Evolutionary conservation across 2,888 invertebrate species (phyloP).

Genomic region (Oscheius sp.): DNA sequence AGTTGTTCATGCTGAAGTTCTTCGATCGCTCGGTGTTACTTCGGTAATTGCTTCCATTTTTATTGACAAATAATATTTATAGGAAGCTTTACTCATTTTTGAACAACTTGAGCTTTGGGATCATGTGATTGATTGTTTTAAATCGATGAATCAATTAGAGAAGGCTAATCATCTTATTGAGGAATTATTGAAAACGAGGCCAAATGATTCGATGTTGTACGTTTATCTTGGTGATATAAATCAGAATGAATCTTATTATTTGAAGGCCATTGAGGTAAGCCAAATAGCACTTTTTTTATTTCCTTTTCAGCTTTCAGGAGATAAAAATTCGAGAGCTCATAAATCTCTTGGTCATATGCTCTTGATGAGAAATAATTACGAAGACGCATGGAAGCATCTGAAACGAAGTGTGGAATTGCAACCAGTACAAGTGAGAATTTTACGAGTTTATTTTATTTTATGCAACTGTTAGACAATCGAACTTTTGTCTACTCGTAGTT

Average conservation of each 20-base stretch:
- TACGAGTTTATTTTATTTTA: not conserved
- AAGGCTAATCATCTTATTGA: constrained; percentile 86
- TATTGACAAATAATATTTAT: constrained; percentile 38
- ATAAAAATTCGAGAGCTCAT: constrained; percentile 86
- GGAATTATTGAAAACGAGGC: constrained; percentile 80
- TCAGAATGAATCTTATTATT: constrained; percentile 84
- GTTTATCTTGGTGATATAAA: constrained; percentile 91
- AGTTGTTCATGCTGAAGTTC: constrained; percentile 59
- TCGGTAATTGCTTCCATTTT: constrained; percentile 60
- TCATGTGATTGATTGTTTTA: constrained; percentile 90
- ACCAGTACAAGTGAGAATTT: constrained; percentile 57
- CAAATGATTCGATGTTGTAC: constrained; percentile 79
- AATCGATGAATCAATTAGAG: constrained; percentile 84
- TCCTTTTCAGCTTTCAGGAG: constrained; percentile 74
- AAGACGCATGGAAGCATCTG: constrained; percentile 69
- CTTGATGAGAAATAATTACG: constrained; percentile 80
- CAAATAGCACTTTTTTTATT: not conserved
- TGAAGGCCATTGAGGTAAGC: constrained; percentile 93
- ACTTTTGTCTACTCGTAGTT: too few relatives aligned
- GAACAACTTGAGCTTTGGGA: constrained; percentile 85
- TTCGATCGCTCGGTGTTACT: constrained; percentile 71
- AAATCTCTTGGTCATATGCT: constrained; percentile 86
- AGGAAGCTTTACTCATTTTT: constrained; percentile 75
- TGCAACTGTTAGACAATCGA: not conserved
- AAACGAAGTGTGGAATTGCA: constrained; percentile 71